Evolutionary conservation across 2,113 vertebrate species (phyloP).

Genomic region (human (Homo sapiens)): DNA sequence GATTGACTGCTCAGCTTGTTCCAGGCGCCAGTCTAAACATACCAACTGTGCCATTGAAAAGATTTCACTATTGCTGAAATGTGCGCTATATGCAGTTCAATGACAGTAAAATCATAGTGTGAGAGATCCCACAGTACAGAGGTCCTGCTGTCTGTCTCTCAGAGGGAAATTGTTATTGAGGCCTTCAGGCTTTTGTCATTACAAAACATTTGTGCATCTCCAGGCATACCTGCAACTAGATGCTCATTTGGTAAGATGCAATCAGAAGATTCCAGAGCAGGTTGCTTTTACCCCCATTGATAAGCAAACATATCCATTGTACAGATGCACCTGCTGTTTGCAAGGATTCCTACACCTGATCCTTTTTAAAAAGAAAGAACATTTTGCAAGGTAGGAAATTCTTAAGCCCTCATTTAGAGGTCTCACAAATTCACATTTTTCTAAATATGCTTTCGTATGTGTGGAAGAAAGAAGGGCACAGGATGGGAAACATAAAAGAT

Average conservation of each 20-base stretch:
- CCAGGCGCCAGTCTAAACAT: background rate
- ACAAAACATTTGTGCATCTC: background rate
- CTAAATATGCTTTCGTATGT: background rate
- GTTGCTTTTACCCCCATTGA: background rate
- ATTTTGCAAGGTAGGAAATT: background rate
- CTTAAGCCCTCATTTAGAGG: background rate
- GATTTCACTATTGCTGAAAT: background rate
- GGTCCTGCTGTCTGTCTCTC: background rate
- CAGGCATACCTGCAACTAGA: background rate
- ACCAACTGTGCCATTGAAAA: background rate
- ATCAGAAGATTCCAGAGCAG: background rate
- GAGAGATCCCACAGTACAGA: background rate
- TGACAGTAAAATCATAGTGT: background rate
- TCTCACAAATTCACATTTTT: background rate
- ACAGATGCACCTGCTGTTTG: constrained; percentile 15
- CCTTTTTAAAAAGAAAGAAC: background rate
- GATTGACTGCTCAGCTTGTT: background rate
- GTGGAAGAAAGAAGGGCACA: background rate
- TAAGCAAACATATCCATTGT: constrained; percentile 9
- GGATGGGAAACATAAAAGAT: background rate
- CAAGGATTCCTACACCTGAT: background rate
- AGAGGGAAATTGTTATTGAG: background rate
- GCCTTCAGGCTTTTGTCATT: background rate
- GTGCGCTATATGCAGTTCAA: background rate
- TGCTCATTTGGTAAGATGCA: background rate